phyloP scores from a whole-genome alignment of 2,113 vertebrate species.

The Scartelaos histophorus region DNA sequence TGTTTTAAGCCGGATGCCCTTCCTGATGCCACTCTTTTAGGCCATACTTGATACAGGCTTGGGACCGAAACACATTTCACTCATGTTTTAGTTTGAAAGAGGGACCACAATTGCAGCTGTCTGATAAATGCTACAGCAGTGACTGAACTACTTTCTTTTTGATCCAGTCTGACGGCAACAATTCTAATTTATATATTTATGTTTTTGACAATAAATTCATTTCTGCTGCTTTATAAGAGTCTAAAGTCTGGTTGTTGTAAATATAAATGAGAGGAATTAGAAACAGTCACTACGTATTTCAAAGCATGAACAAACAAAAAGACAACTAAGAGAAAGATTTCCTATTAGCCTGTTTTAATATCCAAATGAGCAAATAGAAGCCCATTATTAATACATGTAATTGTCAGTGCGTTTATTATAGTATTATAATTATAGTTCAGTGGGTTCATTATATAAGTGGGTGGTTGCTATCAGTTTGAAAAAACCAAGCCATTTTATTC shows the following conservation, averaged over 20 bases:
- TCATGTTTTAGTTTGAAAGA: conserved; percentile 39
- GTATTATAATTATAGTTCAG: too few species aligned
- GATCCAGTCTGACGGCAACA: conserved; percentile 59
- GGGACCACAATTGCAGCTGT: conserved; percentile 54
- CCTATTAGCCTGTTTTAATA: too few species aligned
- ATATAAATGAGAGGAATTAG: background rate
- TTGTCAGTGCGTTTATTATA: too few species aligned
- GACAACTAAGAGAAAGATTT: background rate
- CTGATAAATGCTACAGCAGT: conserved; percentile 42
- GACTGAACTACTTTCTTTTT: conserved; percentile 38
- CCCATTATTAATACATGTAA: too few species aligned
- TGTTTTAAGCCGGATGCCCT: background rate
- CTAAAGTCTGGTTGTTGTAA: conserved; percentile 23
- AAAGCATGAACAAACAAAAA: background rate
- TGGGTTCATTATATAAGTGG: background rate
- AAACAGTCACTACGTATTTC: background rate
- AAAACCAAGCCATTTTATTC: background rate
- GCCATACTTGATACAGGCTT: background rate
- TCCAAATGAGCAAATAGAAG: too few species aligned
- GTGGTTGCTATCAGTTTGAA: background rate
- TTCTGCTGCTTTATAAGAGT: conserved; percentile 67
- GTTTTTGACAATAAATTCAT: conserved; percentile 78
- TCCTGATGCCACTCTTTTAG: background rate
- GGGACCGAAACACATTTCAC: conserved; percentile 23
- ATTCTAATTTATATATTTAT: conserved; percentile 82